These are phyloP conservation scores for Ascidia mentula DNA, from an alignment of 23 tunicate species.

Conservation along the genomic window DNA sequence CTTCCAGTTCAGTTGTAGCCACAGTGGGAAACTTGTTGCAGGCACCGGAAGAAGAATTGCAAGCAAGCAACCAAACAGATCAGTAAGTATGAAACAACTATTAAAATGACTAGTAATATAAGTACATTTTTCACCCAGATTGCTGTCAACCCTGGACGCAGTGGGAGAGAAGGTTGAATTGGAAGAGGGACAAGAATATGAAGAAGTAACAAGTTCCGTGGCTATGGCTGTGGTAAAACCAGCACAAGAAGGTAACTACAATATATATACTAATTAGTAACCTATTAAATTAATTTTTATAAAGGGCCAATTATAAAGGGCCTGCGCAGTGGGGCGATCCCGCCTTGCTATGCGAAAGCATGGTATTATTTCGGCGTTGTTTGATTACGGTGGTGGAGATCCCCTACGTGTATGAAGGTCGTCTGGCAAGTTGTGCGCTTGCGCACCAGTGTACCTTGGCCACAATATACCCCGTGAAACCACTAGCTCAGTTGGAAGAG, in stretches of 20 bases:
- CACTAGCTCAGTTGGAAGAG: too few relatives aligned
- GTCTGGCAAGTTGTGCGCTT: too few relatives aligned
- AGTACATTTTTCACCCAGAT: background rate
- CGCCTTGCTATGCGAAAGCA: too few relatives aligned
- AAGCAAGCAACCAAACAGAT: slow-evolving; percentile 30
- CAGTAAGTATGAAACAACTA: slow-evolving; percentile 15
- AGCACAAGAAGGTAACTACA: background rate
- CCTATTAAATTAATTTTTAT: background rate
- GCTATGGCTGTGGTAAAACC: slow-evolving; percentile 26
- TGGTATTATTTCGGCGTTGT: too few relatives aligned
- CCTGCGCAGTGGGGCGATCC: too few relatives aligned
- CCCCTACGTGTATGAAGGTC: too few relatives aligned
- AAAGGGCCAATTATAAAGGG: too few relatives aligned
- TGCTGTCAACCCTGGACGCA: slow-evolving; percentile 6
- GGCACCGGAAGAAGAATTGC: slow-evolving; percentile 38
- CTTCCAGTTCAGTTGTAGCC: slow-evolving; percentile 57
- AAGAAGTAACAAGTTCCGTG: slow-evolving; percentile 27
- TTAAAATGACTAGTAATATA: too few relatives aligned
- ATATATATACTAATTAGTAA: too few relatives aligned
- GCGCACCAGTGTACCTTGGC: too few relatives aligned
- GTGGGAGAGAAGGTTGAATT: slow-evolving; percentile 33
- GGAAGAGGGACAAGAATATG: slow-evolving; percentile 19
- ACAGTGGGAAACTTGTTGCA: slow-evolving; percentile 65
- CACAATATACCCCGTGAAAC: too few relatives aligned
- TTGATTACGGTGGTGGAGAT: too few relatives aligned